phyloP scores from a whole-genome alignment of 2,113 vertebrate species.

The Okapia johnstoni region DNA sequence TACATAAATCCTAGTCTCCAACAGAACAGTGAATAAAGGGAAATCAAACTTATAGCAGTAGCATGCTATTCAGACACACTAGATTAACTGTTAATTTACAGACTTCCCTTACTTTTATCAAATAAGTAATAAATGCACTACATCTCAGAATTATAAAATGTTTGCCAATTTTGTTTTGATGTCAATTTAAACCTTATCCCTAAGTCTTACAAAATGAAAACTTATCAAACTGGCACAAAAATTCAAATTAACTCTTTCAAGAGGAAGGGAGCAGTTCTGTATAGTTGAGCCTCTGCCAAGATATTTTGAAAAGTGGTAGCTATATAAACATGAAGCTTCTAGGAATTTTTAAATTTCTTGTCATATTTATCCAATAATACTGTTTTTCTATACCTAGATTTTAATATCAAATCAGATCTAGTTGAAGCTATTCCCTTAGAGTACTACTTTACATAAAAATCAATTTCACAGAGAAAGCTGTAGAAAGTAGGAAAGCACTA shows the following conservation, averaged over 20 bases:
- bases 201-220: background rate
- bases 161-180: constrained; percentile 25
- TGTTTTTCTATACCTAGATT: background rate
- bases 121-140: background rate
- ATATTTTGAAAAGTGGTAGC: background rate
- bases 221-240: background rate
- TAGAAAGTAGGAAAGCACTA: background rate
- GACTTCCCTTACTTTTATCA: background rate
- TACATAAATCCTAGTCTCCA: background rate
- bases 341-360: background rate
- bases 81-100: background rate
- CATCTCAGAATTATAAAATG: background rate
- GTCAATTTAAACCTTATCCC: background rate
- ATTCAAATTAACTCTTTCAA: background rate
- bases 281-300: background rate
- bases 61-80: background rate
- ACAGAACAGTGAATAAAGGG: background rate
- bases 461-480: background rate
- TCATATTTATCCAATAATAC: background rate
- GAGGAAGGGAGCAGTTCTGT: background rate
- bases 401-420: constrained; percentile 1
- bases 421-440: background rate
- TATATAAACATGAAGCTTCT: background rate
- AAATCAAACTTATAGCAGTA: background rate
- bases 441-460: constrained; percentile 19